Percentiles rank a stretch among this genome's conserved stretches.
These are phyloP conservation scores for Ctenicera cuprea DNA, from an alignment of 2,888 invertebrate species.

Conservation along the genomic window DNA sequence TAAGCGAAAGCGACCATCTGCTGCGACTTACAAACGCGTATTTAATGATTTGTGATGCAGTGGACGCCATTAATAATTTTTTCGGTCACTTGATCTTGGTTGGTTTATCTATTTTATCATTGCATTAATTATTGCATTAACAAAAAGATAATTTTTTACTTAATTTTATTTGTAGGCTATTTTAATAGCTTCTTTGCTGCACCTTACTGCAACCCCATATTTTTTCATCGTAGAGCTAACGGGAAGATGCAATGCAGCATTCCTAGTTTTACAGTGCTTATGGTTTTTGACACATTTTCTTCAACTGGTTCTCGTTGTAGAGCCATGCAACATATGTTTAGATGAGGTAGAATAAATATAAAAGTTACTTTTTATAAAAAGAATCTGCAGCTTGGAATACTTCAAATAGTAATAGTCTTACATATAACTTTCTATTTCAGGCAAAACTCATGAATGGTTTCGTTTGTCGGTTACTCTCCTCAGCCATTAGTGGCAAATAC, in stretches of 20 bases:
- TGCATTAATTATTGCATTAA: background rate
- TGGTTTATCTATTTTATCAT: background rate
- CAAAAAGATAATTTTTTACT: no score
- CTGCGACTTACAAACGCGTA: background rate
- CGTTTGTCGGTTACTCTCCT: background rate
- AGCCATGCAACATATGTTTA: constrained; percentile 4
- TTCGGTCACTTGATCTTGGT: background rate
- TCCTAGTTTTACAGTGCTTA: background rate
- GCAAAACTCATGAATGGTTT: background rate
- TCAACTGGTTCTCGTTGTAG: background rate
- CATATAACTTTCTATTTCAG: background rate
- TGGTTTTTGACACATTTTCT: constrained; percentile 14
- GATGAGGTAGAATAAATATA: background rate
- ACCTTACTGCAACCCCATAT: constrained; percentile 4
- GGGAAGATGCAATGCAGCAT: background rate
- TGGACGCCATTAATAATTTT: background rate
- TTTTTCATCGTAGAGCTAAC: constrained; percentile 1
- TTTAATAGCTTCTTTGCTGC: background rate
- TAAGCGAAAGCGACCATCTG: background rate
- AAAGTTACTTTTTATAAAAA: no score
- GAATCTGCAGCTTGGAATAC: no score
- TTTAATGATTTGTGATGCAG: constrained; percentile 8
- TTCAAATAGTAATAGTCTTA: no score
- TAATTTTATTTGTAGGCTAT: background rate
- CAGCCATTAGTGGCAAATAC: background rate